phyloP scores from a whole-genome alignment of 2,797 vertebrate species.

The Poecile montanus region DNA sequence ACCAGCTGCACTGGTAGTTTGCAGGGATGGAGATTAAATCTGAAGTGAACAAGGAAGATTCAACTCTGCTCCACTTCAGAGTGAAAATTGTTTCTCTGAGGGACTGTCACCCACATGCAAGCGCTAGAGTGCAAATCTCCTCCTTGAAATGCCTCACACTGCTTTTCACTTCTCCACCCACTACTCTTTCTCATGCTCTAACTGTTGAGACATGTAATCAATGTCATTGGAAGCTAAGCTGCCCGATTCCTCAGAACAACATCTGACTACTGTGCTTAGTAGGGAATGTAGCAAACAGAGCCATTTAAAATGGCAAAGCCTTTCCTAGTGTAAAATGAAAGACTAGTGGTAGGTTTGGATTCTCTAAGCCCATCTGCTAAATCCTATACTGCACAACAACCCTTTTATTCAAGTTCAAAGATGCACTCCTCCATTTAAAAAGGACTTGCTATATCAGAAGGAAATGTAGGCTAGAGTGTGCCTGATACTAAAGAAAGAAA shows the following conservation, averaged over 20 bases:
- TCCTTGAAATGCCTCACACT: constrained; percentile 42
- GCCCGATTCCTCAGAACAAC: constrained; percentile 30
- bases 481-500: constrained; percentile 10
- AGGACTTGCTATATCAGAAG: constrained; percentile 42
- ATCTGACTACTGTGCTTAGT: constrained; percentile 59
- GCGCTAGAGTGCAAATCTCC: constrained; percentile 17
- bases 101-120: constrained; percentile 49
- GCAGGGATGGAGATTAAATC: not conserved
- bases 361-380: constrained; percentile 66
- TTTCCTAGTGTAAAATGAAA: constrained; percentile 60
- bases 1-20: not conserved
- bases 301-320: constrained; percentile 52
- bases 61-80: constrained; percentile 3
- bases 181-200: constrained; percentile 37
- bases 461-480: constrained; percentile 57
- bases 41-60: not conserved
- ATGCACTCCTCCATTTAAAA: constrained; percentile 62
- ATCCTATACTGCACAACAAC: constrained; percentile 35
- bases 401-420: constrained; percentile 55
- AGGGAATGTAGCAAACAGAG: constrained; percentile 60
- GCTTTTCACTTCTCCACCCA: constrained; percentile 52
- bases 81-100: constrained; percentile 18
- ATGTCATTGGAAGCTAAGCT: constrained; percentile 53
- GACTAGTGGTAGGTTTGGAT: constrained; percentile 43
- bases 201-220: constrained; percentile 25